Evolutionary conservation across 2,113 vertebrate species (phyloP).

Genomic region (Festucalex cinctus): DNA sequence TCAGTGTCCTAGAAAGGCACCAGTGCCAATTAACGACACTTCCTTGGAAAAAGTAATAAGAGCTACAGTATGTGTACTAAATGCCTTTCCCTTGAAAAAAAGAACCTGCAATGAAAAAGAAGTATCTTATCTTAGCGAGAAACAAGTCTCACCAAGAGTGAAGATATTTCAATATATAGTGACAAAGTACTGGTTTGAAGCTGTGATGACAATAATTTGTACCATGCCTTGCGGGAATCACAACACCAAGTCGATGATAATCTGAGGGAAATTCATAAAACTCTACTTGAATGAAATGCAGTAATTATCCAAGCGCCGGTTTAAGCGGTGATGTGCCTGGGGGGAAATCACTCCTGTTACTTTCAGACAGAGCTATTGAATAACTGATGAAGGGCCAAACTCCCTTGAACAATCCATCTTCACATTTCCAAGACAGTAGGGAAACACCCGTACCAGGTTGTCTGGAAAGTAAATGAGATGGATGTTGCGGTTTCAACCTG

Average conservation of each 20-base stretch:
- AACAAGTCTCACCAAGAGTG: slow-evolving; percentile 1
- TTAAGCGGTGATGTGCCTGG: slow-evolving; percentile 17
- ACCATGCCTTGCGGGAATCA: slow-evolving; percentile 10
- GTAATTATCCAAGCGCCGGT: slow-evolving; percentile 33
- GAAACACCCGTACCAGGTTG: background rate
- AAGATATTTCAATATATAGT: slow-evolving; percentile 14
- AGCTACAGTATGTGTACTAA: background rate
- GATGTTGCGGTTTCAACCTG: background rate
- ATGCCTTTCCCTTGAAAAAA: background rate
- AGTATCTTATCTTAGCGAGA: background rate
- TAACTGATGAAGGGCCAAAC: background rate
- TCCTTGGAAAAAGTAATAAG: background rate
- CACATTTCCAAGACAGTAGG: background rate
- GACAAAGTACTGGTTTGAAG: slow-evolving; percentile 8
- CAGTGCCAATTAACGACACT: background rate
- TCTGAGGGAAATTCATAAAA: slow-evolving; percentile 24
- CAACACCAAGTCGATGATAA: slow-evolving; percentile 19
- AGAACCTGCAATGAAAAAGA: slow-evolving; percentile 4
- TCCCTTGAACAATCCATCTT: background rate
- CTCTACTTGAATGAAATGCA: slow-evolving; percentile 25
- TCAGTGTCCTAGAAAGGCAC: background rate
- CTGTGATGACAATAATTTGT: slow-evolving; percentile 14
- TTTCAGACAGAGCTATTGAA: slow-evolving; percentile 7
- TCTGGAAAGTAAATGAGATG: background rate
- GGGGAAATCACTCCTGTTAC: slow-evolving; percentile 14